phyloP scores from a whole-genome alignment of 2,888 invertebrate genomes.

The Sclerodermus sp. region DNA sequence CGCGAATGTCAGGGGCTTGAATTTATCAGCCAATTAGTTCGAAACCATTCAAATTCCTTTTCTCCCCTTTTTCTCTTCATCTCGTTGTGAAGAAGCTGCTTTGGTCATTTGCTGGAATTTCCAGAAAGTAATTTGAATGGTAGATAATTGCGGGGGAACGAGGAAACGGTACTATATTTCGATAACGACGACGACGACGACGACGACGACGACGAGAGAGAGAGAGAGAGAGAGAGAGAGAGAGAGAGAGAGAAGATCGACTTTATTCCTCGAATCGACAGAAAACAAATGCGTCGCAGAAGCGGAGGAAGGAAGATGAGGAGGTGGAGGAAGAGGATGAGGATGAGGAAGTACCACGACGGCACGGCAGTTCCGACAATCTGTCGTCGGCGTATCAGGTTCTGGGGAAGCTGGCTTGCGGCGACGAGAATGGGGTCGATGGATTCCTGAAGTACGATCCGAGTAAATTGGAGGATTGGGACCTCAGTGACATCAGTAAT shows the following conservation, averaged over 20 bases:
- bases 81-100: neutral
- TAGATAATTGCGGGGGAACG: neutral
- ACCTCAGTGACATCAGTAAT: slow-evolving; percentile 58
- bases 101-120: too few relatives aligned
- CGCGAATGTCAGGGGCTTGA: too few relatives aligned
- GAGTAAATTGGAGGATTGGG: slow-evolving; percentile 60
- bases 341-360: slow-evolving; percentile 57
- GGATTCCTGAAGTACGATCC: slow-evolving; percentile 47
- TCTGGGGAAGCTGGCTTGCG: slow-evolving; percentile 50
- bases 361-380: slow-evolving; percentile 59
- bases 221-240: neutral
- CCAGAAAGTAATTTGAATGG: neutral
- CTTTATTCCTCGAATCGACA: too few relatives aligned
- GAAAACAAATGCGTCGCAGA: neutral
- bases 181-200: too few relatives aligned
- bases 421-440: slow-evolving; percentile 21
- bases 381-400: slow-evolving; percentile 55
- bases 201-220: neutral
- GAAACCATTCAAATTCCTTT: too few relatives aligned
- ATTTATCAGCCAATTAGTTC: too few relatives aligned
- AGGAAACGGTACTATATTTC: too few relatives aligned
- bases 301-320: slow-evolving; percentile 3
- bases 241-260: neutral
- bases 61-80: neutral
- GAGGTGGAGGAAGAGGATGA: slow-evolving; percentile 43